A percentile compares a stretch with the other conserved stretches of the same genome.
Evolutionary conservation across 2,113 vertebrate genomes (phyloP).

Genomic region (Phyllostomus discolor): DNA sequence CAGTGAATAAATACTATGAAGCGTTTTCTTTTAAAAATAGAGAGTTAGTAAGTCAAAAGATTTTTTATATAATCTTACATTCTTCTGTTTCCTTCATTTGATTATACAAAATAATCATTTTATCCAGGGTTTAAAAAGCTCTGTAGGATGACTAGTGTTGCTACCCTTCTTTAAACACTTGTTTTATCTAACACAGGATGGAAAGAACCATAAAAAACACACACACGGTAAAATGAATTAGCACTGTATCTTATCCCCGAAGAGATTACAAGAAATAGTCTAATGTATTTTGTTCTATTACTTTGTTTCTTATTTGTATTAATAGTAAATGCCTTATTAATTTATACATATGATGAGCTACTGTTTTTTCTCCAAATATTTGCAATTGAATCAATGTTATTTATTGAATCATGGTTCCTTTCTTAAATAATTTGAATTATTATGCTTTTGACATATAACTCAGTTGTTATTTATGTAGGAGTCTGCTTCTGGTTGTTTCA

Average conservation of each 20-base stretch:
- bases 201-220: neutral
- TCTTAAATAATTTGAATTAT: neutral
- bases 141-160: neutral
- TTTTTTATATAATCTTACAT: neutral
- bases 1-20: neutral
- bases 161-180: neutral
- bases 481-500: neutral
- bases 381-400: neutral
- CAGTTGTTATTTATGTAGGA: neutral
- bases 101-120: conserved; percentile 2
- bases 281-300: neutral
- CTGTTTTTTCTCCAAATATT: neutral
- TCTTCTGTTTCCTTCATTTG: neutral
- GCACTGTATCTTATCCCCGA: neutral
- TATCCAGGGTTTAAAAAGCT: neutral
- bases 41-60: neutral
- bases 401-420: neutral
- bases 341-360: neutral
- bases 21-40: neutral
- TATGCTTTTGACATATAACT: neutral
- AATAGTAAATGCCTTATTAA: neutral
- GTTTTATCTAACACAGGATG: neutral
- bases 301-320: neutral
- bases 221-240: neutral
- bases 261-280: neutral